Percentiles rank a stretch among this genome's conserved stretches.
Evolutionary conservation across 2,888 invertebrate genomes (phyloP).

Genomic region (Ophioninae sp.): DNA sequence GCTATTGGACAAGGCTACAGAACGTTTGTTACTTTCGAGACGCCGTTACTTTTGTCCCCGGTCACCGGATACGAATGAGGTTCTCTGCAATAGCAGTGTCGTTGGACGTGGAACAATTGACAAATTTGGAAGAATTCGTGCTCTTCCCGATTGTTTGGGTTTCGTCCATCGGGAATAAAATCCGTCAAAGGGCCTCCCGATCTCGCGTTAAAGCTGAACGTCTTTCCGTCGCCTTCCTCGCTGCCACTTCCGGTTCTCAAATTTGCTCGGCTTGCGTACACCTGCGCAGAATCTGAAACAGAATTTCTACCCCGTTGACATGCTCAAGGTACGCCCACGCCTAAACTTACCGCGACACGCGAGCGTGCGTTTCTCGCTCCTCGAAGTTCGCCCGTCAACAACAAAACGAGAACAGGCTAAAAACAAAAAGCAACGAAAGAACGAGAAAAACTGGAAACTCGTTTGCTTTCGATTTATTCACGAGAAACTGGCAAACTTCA

Average conservation of each 20-base stretch:
- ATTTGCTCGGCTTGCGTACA: background rate
- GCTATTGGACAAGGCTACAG: too few species aligned
- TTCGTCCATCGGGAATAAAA: background rate
- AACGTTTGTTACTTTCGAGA: too few species aligned
- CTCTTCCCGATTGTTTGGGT: too few species aligned
- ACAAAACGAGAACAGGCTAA: background rate
- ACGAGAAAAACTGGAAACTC: background rate
- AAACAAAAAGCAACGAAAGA: background rate
- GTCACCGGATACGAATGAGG: too few species aligned
- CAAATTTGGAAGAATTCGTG: too few species aligned
- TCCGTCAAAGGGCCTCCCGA: background rate
- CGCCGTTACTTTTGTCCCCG: too few species aligned
- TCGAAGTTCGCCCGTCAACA: background rate
- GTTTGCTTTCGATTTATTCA: background rate
- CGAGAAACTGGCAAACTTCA: slow-evolving; percentile 44
- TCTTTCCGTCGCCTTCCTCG: background rate
- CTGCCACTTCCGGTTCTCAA: background rate
- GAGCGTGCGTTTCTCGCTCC: background rate
- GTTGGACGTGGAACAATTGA: too few species aligned
- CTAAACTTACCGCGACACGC: slow-evolving; percentile 23
- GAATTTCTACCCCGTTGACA: background rate
- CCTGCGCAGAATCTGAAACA: slow-evolving; percentile 23
- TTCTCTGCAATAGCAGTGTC: too few species aligned
- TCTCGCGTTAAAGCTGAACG: background rate
- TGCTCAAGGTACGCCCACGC: background rate